phyloP scores from a whole-genome alignment of 1,140 invertebrate species.

The Drosophila nebulosa region DNA sequence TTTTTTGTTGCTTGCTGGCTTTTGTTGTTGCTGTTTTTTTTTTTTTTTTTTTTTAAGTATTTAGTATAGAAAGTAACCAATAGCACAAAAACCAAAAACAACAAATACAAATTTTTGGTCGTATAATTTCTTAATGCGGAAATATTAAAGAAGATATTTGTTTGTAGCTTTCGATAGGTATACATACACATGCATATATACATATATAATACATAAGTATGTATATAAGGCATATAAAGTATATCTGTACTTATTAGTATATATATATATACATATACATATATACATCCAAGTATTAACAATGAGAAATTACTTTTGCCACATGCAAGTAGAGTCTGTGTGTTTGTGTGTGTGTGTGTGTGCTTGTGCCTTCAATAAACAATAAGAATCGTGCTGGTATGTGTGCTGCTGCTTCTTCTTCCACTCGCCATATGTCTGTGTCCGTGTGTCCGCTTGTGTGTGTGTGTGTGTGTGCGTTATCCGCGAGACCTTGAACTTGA shows the following conservation, averaged over 20 bases:
- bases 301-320: constrained; percentile 49
- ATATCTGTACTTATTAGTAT: constrained; percentile 38
- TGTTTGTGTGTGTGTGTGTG: constrained; percentile 2
- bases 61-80: constrained; percentile 45
- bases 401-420: neutral
- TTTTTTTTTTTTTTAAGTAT: constrained; percentile 13
- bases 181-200: constrained; percentile 10
- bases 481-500: constrained; percentile 81
- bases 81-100: constrained; percentile 17
- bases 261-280: constrained; percentile 11
- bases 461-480: constrained; percentile 56
- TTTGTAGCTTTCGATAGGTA: constrained; percentile 3
- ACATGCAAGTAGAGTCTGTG: neutral
- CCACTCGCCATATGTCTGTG: constrained; percentile 21
- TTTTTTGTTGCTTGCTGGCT: too few relatives aligned
- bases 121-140: constrained; percentile 70
- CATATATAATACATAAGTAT: neutral
- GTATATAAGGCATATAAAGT: constrained; percentile 22
- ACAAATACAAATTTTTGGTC: constrained; percentile 19
- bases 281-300: constrained; percentile 41
- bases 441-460: constrained; percentile 15
- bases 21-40: constrained; percentile 24
- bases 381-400: constrained; percentile 34
- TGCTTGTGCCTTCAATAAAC: constrained; percentile 31
- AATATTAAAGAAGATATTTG: constrained; percentile 63